phyloP scores from a whole-genome alignment of 1,140 invertebrate species.

The Macrosteles quadrilineatus region DNA sequence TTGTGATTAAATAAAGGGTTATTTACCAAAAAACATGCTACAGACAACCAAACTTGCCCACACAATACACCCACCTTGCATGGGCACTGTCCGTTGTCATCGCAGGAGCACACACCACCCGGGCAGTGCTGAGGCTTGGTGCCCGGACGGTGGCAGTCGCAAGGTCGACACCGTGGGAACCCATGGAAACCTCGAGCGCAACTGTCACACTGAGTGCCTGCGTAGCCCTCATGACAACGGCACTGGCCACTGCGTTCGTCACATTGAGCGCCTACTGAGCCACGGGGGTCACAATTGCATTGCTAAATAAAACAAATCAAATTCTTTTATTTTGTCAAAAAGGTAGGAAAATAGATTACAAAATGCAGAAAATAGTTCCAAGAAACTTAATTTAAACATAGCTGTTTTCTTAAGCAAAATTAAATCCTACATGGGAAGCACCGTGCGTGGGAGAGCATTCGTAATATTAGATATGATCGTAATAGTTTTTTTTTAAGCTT shows the following conservation, averaged over 20 bases:
- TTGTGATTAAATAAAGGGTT: no score
- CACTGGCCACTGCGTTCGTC: slow-evolving; percentile 76
- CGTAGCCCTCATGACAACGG: slow-evolving; percentile 76
- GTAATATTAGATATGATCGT: no score
- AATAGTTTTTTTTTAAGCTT: no score
- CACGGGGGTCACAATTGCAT: slow-evolving; percentile 74
- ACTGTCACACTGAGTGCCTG: slow-evolving; percentile 73
- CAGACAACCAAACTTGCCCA: no score
- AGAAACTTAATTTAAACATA: no score
- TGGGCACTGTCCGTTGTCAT: slow-evolving; percentile 77
- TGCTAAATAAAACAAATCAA: slow-evolving; percentile 53
- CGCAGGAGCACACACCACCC: slow-evolving; percentile 69
- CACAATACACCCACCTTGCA: slow-evolving; percentile 73
- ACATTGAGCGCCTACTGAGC: slow-evolving; percentile 71
- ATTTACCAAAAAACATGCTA: no score
- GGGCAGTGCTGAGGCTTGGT: slow-evolving; percentile 62
- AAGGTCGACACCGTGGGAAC: slow-evolving; percentile 84
- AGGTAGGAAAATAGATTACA: no score
- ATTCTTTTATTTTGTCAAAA: no score
- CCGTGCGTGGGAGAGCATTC: no score
- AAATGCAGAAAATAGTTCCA: no score
- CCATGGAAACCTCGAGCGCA: slow-evolving; percentile 87
- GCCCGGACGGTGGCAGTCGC: slow-evolving; percentile 73
- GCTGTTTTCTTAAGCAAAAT: no score
- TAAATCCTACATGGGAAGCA: no score